A percentile compares a stretch with the other conserved stretches of the same genome.
phyloP scores from a whole-genome alignment of 2,797 vertebrate species.

The Neostethus bicornis region DNA sequence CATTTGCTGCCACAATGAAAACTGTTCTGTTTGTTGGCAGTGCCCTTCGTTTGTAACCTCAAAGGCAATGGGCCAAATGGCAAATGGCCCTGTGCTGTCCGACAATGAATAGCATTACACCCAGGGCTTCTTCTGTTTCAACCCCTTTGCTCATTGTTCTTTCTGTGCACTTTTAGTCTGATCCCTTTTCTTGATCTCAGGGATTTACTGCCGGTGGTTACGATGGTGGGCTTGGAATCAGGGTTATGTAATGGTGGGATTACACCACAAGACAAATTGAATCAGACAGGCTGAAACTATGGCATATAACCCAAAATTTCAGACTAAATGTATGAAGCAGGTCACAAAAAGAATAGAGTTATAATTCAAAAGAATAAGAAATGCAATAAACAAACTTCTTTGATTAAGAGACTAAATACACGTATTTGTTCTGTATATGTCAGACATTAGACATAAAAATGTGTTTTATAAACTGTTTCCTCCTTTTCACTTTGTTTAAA shows the following conservation, averaged over 20 bases:
- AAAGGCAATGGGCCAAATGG: slow-evolving; percentile 36
- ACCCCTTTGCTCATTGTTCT: slow-evolving; percentile 47
- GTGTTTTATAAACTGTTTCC: not conserved
- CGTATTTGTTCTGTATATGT: too few species aligned
- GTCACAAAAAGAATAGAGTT: not conserved
- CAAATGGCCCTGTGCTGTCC: slow-evolving; percentile 35
- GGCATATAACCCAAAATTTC: slow-evolving; percentile 28
- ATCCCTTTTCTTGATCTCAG: slow-evolving; percentile 68
- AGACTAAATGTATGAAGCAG: slow-evolving; percentile 31
- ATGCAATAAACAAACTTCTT: too few species aligned
- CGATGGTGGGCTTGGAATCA: slow-evolving; percentile 46
- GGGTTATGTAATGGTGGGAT: slow-evolving; percentile 65
- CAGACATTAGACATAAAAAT: too few species aligned
- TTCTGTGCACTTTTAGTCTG: slow-evolving; percentile 60
- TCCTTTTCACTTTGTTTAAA: slow-evolving; percentile 1
- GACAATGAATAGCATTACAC: slow-evolving; percentile 38
- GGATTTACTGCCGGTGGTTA: slow-evolving; percentile 58
- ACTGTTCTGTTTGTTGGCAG: too few species aligned
- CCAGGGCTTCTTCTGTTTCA: slow-evolving; percentile 40
- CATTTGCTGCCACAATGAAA: slow-evolving; percentile 45
- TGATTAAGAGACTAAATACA: too few species aligned
- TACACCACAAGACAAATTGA: slow-evolving; percentile 56
- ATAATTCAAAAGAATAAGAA: too few species aligned
- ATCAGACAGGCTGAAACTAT: slow-evolving; percentile 66
- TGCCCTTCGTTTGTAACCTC: slow-evolving; percentile 49